phyloP scores from a whole-genome alignment of 2,113 vertebrate species.

The Chascanopsetta lugubris region DNA sequence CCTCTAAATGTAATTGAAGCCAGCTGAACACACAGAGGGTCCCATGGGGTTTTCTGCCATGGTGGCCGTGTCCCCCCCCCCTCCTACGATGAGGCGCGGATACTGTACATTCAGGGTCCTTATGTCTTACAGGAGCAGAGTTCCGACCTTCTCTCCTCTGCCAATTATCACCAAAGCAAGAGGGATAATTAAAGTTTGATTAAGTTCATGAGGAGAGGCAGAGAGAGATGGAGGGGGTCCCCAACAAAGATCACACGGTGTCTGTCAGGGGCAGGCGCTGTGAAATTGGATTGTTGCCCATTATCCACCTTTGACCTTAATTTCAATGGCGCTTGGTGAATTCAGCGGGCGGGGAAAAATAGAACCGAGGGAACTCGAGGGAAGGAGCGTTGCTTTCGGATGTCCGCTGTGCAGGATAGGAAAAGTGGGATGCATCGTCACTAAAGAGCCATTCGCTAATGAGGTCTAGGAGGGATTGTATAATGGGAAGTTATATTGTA shows the following conservation, averaged over 20 bases:
- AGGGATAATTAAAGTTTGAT: slow-evolving; percentile 84
- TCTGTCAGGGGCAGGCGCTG: slow-evolving; percentile 76
- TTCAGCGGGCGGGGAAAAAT: slow-evolving; percentile 43
- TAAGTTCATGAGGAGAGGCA: slow-evolving; percentile 77
- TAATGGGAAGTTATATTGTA: slow-evolving; percentile 11
- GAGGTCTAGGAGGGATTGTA: slow-evolving; percentile 57
- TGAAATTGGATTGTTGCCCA: slow-evolving; percentile 82
- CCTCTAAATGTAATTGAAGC: background rate
- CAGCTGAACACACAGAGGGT: background rate
- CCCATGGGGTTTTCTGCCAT: slow-evolving; percentile 25
- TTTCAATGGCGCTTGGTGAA: slow-evolving; percentile 35
- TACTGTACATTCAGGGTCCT: slow-evolving; percentile 34
- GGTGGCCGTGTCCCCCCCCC: slow-evolving; percentile 16
- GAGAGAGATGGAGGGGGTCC: slow-evolving; percentile 58
- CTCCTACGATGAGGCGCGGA: slow-evolving; percentile 48
- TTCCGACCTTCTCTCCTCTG: slow-evolving; percentile 64
- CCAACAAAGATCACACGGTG: slow-evolving; percentile 69
- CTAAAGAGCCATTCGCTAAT: slow-evolving; percentile 51
- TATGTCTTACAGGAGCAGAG: slow-evolving; percentile 46
- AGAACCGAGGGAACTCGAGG: slow-evolving; percentile 43
- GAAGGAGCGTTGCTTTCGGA: slow-evolving; percentile 23
- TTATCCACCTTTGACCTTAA: slow-evolving; percentile 74
- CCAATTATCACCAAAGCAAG: slow-evolving; percentile 78
- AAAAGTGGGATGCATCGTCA: slow-evolving; percentile 34
- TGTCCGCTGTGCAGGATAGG: slow-evolving; percentile 30